Evolutionary conservation across 1,140 invertebrate genomes (phyloP).

Genomic region (Pissodes strobi): DNA sequence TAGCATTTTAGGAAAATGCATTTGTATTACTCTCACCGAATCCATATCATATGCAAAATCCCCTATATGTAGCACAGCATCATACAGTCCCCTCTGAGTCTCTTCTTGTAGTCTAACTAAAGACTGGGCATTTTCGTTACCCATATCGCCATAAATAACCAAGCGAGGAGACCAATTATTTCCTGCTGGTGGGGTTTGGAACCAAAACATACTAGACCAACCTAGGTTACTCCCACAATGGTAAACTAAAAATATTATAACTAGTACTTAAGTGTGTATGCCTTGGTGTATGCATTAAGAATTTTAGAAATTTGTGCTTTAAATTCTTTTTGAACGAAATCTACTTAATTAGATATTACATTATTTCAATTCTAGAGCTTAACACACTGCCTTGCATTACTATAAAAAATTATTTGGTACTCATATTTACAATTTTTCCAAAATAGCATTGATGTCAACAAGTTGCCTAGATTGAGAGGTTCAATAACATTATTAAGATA

Average conservation of each 20-base stretch:
- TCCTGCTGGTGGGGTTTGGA: conserved; percentile 68
- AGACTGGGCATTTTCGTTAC: conserved; percentile 85
- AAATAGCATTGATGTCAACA: too few species aligned
- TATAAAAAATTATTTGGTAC: too few species aligned
- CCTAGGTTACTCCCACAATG: conserved; percentile 78
- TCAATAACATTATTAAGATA: too few species aligned
- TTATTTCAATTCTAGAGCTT: too few species aligned
- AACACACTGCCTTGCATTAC: too few species aligned
- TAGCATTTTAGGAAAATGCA: too few species aligned
- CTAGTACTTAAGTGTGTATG: too few species aligned
- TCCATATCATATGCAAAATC: conserved; percentile 97
- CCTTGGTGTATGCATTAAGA: too few species aligned
- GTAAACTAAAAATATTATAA: conserved; percentile 72
- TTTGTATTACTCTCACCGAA: too few species aligned
- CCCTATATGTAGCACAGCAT: conserved; percentile 90
- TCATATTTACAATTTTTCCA: too few species aligned
- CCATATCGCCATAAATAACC: conserved; percentile 91
- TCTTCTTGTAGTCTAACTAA: conserved; percentile 80
- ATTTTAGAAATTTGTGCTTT: background rate
- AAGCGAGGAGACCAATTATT: conserved; percentile 77
- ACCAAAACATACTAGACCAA: conserved; percentile 80
- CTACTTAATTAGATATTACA: too few species aligned
- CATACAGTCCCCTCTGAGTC: conserved; percentile 76
- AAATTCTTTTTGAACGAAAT: background rate
- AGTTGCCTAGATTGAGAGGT: too few species aligned